Evolutionary conservation across 2,888 invertebrate genomes (phyloP), one percentile per base, ranked within the genome.

Genomic region (Drosophila hamatofila): DNA sequence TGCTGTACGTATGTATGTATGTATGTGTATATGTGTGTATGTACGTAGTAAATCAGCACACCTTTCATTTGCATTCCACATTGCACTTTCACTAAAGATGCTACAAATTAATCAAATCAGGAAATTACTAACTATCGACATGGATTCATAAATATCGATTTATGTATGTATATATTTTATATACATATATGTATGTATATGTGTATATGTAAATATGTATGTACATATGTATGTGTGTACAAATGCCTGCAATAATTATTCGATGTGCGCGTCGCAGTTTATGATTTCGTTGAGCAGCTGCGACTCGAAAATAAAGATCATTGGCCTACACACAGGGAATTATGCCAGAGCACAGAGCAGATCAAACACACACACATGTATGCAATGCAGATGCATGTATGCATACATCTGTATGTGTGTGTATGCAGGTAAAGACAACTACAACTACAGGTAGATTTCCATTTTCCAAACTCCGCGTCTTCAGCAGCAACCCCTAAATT

Each of bases 391-490:
- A 67, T 57, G 35, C 12, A 54, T 49, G 35, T 27, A 21, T 27
- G 5, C n/a, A n/a, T 39, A n/a, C 14, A 14, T 33, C 65, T 54
- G 5, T 44, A 33, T 39, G 27, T 62, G n/a, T n/a, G 30, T 21
- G 77, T 56, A 42, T 71, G 70, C 77, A 77, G 77, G 77, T 77
- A 77, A 70, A 37, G 62, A 55, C 60, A 60, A 78, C 75, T 63
- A 78, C 75, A 78, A 78, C 60, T 78, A 75, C 83, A 83, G 83
- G 83, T 83, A 83, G 88, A 84, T 87, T 72, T 81, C 16, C 52
- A 70, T 46, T 74, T 74, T 48, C 72, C 75, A 27, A 63, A 57
- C 64, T 64, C 56, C 57, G 58, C 72, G 59, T 76, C 67, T 75
- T 59, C 79, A 78, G 57, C 77, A 77, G 74, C 77, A 77, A 74